Evolutionary conservation across 2,888 invertebrate genomes (phyloP), one percentile per base, ranked within the genome.

Genomic region (Drosophila percnosoma): DNA sequence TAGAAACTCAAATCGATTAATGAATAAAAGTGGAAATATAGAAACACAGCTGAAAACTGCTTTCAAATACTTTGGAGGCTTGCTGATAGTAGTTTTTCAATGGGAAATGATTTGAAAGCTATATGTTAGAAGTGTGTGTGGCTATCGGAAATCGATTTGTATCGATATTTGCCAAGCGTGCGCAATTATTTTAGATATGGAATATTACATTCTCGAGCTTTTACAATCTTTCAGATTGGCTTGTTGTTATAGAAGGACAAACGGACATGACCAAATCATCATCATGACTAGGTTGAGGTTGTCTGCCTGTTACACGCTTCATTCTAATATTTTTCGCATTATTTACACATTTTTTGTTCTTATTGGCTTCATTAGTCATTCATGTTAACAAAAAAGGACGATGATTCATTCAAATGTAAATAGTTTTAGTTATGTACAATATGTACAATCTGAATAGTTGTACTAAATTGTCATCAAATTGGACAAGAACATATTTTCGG

Each of bases 21-120:
- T 45, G 2, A 21, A 7, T 1, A 2, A 13, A 13, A 1, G 4
- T 21, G 3, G 6, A 21, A 13, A 21, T 13, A 1, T 7, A 0
- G 0, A 10, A 10, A 3, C 31, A 10, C 13, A 13, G 13, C 45
- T 8, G 15, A 2, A 15, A 45, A 45, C 2, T 0, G 21, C 7
- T 24, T 24, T 24, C 0, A 0, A 24, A 45, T 15, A 24, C 24
- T 21, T 45, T 21, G 1, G 1, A 2, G 2, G 7, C 13, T 13
- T 6, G 21, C 11, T 21, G 13, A 13, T 4, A 1, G 7, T 45
- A 2, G 21, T 13, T 13, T 21, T 21, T 13, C 3, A 1, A 7
- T 13, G 10, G 8, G n/a, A 40, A 24, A 2, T 24, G 24, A 24
- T 27, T 27, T 27, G 27, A 29, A 29, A 29, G 6, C 27, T 6